Conservation (phyloP, 2,113 vertebrate species). For the Theropithecus gelada region DNA sequence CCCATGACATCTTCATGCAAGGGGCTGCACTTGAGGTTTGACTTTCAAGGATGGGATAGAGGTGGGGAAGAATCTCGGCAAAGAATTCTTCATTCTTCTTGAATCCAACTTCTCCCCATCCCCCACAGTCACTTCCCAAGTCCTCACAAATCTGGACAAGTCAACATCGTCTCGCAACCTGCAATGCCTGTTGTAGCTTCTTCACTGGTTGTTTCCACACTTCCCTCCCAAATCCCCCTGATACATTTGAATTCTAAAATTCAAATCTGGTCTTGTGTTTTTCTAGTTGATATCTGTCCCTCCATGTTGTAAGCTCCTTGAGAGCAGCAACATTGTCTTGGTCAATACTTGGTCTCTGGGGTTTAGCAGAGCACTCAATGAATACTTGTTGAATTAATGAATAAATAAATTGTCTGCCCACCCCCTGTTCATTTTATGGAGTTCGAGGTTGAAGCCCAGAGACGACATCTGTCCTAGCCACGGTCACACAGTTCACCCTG, state of each 20-base stretch:
- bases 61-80: neutral
- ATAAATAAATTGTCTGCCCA: neutral
- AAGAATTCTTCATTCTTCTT: neutral
- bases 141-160: no score
- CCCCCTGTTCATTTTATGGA: fast-evolving
- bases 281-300: neutral
- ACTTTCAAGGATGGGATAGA: neutral
- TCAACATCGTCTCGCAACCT: neutral
- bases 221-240: neutral
- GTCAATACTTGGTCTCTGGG: neutral
- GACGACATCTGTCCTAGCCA: neutral
- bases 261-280: neutral
- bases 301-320: neutral
- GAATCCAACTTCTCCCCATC: neutral
- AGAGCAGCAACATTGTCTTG: neutral
- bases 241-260: neutral
- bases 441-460: neutral
- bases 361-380: neutral
- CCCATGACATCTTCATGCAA: neutral
- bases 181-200: neutral
- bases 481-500: neutral
- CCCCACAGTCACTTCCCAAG: neutral
- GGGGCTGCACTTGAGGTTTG: neutral
- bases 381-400: neutral
- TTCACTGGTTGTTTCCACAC: neutral